Conservation (phyloP, 1,140 invertebrate genomes). For the Drosophila pandora region DNA sequence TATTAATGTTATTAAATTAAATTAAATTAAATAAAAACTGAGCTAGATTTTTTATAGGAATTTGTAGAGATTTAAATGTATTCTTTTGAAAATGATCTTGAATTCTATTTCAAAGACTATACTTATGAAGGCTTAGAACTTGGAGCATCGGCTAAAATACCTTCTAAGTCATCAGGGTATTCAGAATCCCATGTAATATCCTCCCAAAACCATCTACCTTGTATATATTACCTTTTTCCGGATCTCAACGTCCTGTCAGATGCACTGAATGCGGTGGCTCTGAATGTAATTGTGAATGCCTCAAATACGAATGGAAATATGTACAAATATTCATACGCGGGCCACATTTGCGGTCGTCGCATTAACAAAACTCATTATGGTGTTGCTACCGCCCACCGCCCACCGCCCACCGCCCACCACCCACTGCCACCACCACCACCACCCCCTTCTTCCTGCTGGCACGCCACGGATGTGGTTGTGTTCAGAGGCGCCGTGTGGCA, state of each 20-base stretch:
- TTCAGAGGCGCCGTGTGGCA: slow-evolving; percentile 7
- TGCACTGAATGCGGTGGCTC: slow-evolving; percentile 16
- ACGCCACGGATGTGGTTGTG: slow-evolving; percentile 4
- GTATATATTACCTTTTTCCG: slow-evolving; percentile 18
- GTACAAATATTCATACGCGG: slow-evolving; percentile 24
- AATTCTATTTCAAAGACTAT: too few relatives aligned
- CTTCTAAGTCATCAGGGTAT: background rate
- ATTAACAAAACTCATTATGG: slow-evolving; percentile 74
- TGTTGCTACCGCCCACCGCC: slow-evolving; percentile 1
- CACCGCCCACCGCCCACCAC: background rate
- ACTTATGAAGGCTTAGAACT: too few relatives aligned
- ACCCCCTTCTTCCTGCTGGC: background rate
- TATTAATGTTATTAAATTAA: too few relatives aligned
- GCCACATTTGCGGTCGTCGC: slow-evolving; percentile 64
- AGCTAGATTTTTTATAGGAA: too few relatives aligned
- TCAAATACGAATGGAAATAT: slow-evolving; percentile 16
- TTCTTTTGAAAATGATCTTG: too few relatives aligned
- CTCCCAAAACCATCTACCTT: too few relatives aligned
- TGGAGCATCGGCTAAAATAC: too few relatives aligned
- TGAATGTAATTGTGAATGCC: slow-evolving; percentile 5
- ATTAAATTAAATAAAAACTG: too few relatives aligned
- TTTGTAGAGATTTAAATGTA: too few relatives aligned
- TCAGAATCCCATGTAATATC: background rate
- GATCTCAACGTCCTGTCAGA: slow-evolving; percentile 30
- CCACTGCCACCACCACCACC: too few relatives aligned